Evolutionary conservation across 2,113 vertebrate species (phyloP).

Genomic region (Ranitomeya variabilis): DNA sequence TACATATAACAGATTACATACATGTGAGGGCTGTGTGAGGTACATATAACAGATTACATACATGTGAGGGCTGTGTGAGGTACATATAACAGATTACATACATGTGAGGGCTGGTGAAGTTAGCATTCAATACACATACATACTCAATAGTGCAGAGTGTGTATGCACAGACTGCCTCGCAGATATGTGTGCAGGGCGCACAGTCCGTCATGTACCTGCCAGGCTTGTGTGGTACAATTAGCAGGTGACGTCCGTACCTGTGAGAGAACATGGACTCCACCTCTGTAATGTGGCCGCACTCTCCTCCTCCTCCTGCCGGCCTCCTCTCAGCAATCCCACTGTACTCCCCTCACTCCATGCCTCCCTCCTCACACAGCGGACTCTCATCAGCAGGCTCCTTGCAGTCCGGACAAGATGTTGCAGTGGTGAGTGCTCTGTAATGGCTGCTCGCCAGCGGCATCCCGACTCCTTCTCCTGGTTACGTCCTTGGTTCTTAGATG

Average conservation of each 20-base stretch:
- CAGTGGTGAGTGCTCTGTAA: constrained; percentile 30
- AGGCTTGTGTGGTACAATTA: neutral
- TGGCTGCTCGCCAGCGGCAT: too few relatives aligned
- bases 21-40: neutral
- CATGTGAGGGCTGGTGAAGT: neutral
- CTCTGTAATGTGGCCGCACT: neutral
- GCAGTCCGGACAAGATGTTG: constrained; percentile 10
- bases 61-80: neutral
- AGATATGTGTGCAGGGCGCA: too few relatives aligned
- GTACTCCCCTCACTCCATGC: neutral
- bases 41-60: neutral
- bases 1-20: neutral
- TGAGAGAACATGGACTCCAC: neutral
- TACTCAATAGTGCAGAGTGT: neutral
- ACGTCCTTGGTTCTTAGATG: too few relatives aligned
- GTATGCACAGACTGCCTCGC: too few relatives aligned
- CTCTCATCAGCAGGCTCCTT: neutral
- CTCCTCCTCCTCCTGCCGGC: neutral
- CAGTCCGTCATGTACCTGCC: too few relatives aligned
- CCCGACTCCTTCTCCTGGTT: too few relatives aligned
- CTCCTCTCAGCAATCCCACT: neutral
- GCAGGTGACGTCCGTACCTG: neutral
- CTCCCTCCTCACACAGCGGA: neutral
- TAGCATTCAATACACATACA: neutral
- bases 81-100: neutral